A percentile compares a stretch with the other conserved stretches of the same genome.
These are phyloP conservation scores for Aptenodytes forsteri DNA, from an alignment of 2,113 vertebrate species.

Conservation along the genomic window DNA sequence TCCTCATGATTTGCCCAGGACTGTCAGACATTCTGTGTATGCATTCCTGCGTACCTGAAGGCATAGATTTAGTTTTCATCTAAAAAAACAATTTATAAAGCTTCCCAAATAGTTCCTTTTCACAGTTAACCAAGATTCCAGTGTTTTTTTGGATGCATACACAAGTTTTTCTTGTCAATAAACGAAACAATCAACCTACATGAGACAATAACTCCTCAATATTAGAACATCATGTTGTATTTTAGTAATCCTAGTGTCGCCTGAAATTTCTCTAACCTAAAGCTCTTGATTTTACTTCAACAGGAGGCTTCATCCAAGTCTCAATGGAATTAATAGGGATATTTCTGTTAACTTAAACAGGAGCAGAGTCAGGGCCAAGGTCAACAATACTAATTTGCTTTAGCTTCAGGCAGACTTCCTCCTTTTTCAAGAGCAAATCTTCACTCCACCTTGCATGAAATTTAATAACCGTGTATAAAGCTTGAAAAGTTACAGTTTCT, in stretches of 20 bases:
- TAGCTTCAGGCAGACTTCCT: constrained; percentile 18
- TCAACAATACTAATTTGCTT: constrained; percentile 31
- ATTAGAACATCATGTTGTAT: not conserved
- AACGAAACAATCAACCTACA: not conserved
- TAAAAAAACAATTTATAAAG: not conserved
- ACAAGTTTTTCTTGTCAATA: not conserved
- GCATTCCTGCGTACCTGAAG: not conserved
- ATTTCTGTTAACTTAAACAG: not conserved
- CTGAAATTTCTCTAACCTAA: not conserved
- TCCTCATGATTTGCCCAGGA: not conserved
- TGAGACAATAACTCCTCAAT: not conserved
- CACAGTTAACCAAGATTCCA: not conserved
- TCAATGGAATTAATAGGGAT: not conserved
- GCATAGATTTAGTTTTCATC: not conserved
- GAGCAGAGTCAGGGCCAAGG: not conserved
- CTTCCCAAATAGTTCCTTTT: not conserved
- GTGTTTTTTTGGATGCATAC: not conserved
- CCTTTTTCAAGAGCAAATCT: not conserved
- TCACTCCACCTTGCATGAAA: not conserved
- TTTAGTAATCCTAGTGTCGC: not conserved
- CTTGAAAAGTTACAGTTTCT: not conserved
- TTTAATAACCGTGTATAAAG: not conserved
- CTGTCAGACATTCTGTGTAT: not conserved
- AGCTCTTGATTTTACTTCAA: not conserved
- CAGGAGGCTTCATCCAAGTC: not conserved